phyloP scores from a whole-genome alignment of 1,140 invertebrate species.

The Venturia canescens region DNA sequence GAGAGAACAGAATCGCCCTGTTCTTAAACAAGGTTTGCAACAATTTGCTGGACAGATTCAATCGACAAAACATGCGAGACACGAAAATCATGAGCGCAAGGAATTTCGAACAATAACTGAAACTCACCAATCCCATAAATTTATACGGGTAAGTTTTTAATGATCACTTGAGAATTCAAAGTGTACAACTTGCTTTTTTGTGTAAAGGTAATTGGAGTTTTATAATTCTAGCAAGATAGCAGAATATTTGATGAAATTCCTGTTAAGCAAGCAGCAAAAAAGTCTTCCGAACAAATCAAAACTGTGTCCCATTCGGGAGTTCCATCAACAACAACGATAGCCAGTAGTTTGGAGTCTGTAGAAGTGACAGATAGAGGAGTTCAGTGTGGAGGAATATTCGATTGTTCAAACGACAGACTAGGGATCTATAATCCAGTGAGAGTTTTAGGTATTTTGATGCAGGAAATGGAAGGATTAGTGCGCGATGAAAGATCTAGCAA shows the following conservation, averaged over 20 bases:
- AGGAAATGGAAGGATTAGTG: constrained; percentile 56
- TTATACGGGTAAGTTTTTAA: constrained; percentile 3
- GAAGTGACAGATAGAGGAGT: constrained; percentile 58
- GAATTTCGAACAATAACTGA: constrained; percentile 38
- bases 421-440: constrained; percentile 57
- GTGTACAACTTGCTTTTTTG: too few relatives aligned
- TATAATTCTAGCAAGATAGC: constrained; percentile 35
- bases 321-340: constrained; percentile 52
- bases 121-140: constrained; percentile 41
- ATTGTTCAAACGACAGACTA: constrained; percentile 55
- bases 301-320: constrained; percentile 22
- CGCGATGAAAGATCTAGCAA: constrained; percentile 58
- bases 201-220: background rate
- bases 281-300: constrained; percentile 43
- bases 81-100: constrained; percentile 41
- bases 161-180: background rate
- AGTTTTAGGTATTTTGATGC: constrained; percentile 60
- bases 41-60: constrained; percentile 7
- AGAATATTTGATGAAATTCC: constrained; percentile 53
- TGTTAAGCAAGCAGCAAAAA: constrained; percentile 50
- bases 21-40: constrained; percentile 54
- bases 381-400: constrained; percentile 57
- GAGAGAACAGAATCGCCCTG: constrained; percentile 56
- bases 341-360: constrained; percentile 50
- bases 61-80: constrained; percentile 48